These are phyloP conservation scores for Cacoxenus indagator DNA, from an alignment of 2,888 invertebrate genomes.

Conservation along the genomic window DNA sequence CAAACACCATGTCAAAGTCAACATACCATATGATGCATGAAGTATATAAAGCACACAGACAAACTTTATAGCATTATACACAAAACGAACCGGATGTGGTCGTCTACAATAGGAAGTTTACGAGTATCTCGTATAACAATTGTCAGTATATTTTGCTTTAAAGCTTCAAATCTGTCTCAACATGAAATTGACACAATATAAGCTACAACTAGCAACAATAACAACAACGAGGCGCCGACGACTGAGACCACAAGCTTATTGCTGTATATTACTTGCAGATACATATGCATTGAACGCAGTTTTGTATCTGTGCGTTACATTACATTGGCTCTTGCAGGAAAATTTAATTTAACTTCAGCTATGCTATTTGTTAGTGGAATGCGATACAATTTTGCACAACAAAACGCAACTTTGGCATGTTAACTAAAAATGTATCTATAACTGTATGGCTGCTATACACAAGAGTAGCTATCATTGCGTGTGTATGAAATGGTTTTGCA, in stretches of 20 bases:
- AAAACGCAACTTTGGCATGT: neutral
- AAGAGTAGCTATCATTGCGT: neutral
- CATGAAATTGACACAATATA: neutral
- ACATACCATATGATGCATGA: too few species aligned
- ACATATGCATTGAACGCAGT: too few species aligned
- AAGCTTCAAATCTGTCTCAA: neutral
- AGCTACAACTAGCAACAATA: neutral
- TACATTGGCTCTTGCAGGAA: neutral
- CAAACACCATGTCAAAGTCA: too few species aligned
- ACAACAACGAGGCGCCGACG: neutral
- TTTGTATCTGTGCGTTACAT: neutral
- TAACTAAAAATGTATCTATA: neutral
- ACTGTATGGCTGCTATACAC: neutral
- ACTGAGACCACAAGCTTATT: neutral
- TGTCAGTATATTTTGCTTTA: neutral
- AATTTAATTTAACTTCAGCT: neutral
- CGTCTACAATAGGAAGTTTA: neutral
- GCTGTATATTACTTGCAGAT: neutral
- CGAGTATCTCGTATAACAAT: slow-evolving; percentile 6
- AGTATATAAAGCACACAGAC: neutral
- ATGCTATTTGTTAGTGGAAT: neutral
- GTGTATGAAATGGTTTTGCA: neutral
- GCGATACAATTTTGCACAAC: neutral
- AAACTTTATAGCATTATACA: neutral
- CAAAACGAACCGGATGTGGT: neutral